Base-by-base conservation (phyloP, 1,140 invertebrate genomes). In the Plutomurus gul region DNA sequence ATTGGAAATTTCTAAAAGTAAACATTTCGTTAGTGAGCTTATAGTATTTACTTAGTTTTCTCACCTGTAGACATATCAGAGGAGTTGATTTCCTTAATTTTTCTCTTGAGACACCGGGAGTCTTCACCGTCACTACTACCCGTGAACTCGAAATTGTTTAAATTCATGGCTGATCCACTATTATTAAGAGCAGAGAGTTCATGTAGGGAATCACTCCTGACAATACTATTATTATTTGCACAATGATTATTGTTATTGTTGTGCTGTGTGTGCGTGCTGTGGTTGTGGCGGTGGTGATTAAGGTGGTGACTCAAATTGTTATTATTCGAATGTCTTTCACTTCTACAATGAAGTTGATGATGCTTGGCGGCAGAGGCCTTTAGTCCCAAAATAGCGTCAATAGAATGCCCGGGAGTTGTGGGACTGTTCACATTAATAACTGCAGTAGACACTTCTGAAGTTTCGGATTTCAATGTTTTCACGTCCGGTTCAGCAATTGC, bases 361-460 rank as follows among this genome's bases (percentile, higher is more conserved):
- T 47, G 30, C 70, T 25, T 47, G 1, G 65, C 60, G n/a, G 56
- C 46, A 11, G 79, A 60, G 7, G 79, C 79, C 74, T 77, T 76
- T n/a, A 81, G 39, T 36, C 81, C 81, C 33, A 82, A 65, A 80
- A 82, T 82, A 18, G 81, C 81, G 40, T 82, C 81, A 73, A 82
- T 82, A 5, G 78, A 75, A 27, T 82, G 81, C 13, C 33, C 22
- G 8, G 72, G 30, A 30, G 51, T 51, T 1, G 36, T 18, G 25
- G 70, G 70, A 16, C 36, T 40, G 36, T 39, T 40, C 3, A 27
- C 37, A 18, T 46, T 72, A 25, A 43, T 72, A 4, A 20, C 39
- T 39, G 70, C 40, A 8, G 20, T 51, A 36, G 40, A 30, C n/a
- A 70, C 56, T 40, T 70, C 27, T 4, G 27, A 37, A 51, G 40